These are phyloP conservation scores for Geococcyx californianus DNA, from an alignment of 2,113 vertebrate species.

Conservation along the genomic window DNA sequence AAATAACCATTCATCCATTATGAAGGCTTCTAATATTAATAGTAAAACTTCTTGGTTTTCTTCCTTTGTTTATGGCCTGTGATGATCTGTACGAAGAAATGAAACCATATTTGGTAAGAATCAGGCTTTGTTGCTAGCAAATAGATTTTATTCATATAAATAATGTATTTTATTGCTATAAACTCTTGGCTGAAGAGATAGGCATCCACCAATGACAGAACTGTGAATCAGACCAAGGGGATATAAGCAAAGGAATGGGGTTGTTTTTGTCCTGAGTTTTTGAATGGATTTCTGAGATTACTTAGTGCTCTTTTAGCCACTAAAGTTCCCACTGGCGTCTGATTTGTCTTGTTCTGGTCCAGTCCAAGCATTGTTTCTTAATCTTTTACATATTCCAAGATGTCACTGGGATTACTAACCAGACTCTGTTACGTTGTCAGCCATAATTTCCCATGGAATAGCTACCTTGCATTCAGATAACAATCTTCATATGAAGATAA, in stretches of 20 bases:
- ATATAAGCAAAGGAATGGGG: constrained; percentile 3
- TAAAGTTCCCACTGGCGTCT: constrained; percentile 15
- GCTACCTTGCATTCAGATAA: constrained; percentile 5
- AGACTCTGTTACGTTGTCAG: background rate
- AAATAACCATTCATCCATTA: background rate
- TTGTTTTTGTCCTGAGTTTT: constrained; percentile 30
- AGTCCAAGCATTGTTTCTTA: constrained; percentile 28
- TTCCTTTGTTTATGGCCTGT: background rate
- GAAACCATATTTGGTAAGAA: constrained; percentile 5
- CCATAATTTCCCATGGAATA: background rate
- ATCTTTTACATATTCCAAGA: constrained; percentile 38
- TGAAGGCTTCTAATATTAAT: background rate
- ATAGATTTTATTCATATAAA: background rate
- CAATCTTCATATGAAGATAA: background rate
- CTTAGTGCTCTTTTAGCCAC: constrained; percentile 5
- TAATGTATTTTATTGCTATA: background rate
- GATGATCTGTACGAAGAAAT: background rate
- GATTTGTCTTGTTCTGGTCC: constrained; percentile 36
- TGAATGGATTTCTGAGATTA: constrained; percentile 41
- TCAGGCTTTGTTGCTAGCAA: background rate
- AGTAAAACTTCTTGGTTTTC: background rate
- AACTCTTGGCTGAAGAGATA: constrained; percentile 13
- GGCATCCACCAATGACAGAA: background rate
- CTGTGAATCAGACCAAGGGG: background rate
- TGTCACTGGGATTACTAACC: constrained; percentile 29